Percentiles rank a stretch among this genome's conserved stretches.
These are phyloP conservation scores for Benitochromis conjunctus DNA, from an alignment of 2,113 vertebrate species.

Conservation along the genomic window DNA sequence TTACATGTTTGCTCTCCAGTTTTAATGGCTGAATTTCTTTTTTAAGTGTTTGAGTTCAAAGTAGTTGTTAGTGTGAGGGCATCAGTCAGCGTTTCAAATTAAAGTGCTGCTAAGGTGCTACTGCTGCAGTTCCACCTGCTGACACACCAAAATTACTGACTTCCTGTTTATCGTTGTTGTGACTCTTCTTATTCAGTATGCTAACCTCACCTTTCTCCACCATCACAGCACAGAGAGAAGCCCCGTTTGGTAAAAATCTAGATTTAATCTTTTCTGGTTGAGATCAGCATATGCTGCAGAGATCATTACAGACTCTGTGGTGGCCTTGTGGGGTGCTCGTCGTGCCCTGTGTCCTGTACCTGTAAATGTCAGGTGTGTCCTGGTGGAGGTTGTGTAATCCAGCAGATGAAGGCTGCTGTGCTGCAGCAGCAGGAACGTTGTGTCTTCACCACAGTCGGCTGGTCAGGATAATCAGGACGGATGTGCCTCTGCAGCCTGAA, in stretches of 20 bases:
- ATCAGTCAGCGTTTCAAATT: rapidly evolving
- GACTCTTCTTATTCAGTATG: neutral
- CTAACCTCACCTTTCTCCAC: neutral
- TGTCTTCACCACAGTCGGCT: neutral
- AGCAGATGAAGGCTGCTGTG: neutral
- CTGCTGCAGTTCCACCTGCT: neutral
- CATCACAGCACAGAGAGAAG: neutral
- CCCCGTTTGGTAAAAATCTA: neutral
- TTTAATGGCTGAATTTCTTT: neutral
- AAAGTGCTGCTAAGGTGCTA: neutral
- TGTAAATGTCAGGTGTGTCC: neutral
- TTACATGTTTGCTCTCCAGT: neutral
- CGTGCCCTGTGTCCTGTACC: neutral
- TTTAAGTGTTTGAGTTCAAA: neutral
- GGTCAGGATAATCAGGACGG: constrained; percentile 46
- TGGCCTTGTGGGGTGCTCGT: rapidly evolving
- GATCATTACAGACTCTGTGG: neutral
- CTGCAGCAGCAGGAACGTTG: neutral
- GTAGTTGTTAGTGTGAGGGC: neutral
- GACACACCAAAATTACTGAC: neutral
- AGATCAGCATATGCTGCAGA: neutral
- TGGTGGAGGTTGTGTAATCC: neutral
- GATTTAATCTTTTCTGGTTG: neutral
- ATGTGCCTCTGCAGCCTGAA: constrained; percentile 25
- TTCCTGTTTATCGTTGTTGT: neutral